Percentiles rank a stretch among this genome's conserved stretches.
These are phyloP conservation scores for Leptobrachium ailaonicum DNA, from an alignment of 2,113 vertebrate species.

Conservation along the genomic window DNA sequence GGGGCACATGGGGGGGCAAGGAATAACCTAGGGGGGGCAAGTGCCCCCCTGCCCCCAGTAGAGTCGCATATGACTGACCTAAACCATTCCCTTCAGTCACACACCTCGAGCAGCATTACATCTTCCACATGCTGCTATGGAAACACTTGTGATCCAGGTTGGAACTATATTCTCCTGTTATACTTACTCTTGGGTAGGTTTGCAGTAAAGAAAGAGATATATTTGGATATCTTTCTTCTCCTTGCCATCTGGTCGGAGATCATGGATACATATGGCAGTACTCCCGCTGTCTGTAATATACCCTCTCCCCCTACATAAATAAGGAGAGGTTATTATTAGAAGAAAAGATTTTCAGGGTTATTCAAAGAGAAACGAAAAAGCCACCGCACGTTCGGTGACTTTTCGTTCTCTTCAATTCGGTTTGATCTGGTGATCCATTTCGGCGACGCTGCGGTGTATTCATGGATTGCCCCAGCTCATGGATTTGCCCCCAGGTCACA, in stretches of 20 bases:
- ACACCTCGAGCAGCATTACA: slow-evolving; percentile 38
- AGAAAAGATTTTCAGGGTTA: too few relatives aligned
- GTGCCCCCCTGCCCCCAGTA: too few relatives aligned
- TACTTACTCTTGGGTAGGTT: slow-evolving; percentile 13
- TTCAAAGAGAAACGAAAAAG: too few relatives aligned
- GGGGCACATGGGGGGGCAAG: too few relatives aligned
- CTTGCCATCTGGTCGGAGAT: slow-evolving; percentile 13
- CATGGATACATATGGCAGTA: not conserved
- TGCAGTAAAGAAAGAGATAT: slow-evolving; percentile 3
- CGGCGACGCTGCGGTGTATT: too few relatives aligned
- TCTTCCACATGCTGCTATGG: slow-evolving; percentile 36
- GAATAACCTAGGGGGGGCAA: too few relatives aligned
- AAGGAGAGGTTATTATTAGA: not conserved
- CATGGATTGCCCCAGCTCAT: too few relatives aligned
- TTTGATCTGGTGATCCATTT: too few relatives aligned
- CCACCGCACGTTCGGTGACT: too few relatives aligned
- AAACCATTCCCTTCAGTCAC: slow-evolving; percentile 31
- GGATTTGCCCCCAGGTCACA: too few relatives aligned
- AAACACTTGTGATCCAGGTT: slow-evolving; percentile 11
- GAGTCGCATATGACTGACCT: slow-evolving; percentile 19
- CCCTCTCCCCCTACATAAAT: slow-evolving; percentile 9
- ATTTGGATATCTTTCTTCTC: slow-evolving; percentile 35
- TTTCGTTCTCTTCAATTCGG: too few relatives aligned
- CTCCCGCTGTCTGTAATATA: slow-evolving; percentile 24
- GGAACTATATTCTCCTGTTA: slow-evolving; percentile 11